Base-by-base conservation (phyloP, 2,797 vertebrate genomes). In the Pachyuromys duprasi region DNA sequence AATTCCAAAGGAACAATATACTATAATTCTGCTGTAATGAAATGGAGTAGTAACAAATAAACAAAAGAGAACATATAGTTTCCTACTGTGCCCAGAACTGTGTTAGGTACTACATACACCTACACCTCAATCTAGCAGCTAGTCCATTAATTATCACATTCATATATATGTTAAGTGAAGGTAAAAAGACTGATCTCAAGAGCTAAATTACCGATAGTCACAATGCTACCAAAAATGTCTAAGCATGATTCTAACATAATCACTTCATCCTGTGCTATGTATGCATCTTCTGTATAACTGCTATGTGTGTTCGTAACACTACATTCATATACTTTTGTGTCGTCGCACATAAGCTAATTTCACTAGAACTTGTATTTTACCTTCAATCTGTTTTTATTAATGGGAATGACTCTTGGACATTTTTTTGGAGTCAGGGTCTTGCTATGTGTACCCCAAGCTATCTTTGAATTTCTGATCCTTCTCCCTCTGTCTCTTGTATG, bases 341-440 rank as follows among this genome's bases (percentile, higher is more conserved):
- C 89, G n/a, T 42, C 63, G 36, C 76, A 84, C 53, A 4, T 88
- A 57, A 95, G 76, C 69, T 76, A 93, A 78, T 45, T 88, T 95
- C n/a, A 87, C 53, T 90, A 93, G 24, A 60, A 89, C 90, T 89
- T 91, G n/a, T 72, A 86, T 62, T 81, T 89, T 26, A 95, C 60
- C 22, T 75, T 96, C 55, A 88, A 95, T 89, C 8, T 76, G 55
- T 72, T 93, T 95, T 96, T 75, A 67, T 88, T 95, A 83, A 80
- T 75, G 24, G 72, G 22, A 13, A 80, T 62, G 94, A 49, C 62
- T 82, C 55, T 69, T 81, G n/a, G 33, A 8, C 42, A 65, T 26
- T 33, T 65, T 33, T 45, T 76, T 67, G 18, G 74, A 89, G 60
- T 42, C 28, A 89, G 31, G 39, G 39, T 76, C 55, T 74, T 89